Percentiles rank a stretch among this genome's conserved stretches.
Evolutionary conservation across 1,140 invertebrate genomes (phyloP).

Genomic region (Anthonomus grandis): DNA sequence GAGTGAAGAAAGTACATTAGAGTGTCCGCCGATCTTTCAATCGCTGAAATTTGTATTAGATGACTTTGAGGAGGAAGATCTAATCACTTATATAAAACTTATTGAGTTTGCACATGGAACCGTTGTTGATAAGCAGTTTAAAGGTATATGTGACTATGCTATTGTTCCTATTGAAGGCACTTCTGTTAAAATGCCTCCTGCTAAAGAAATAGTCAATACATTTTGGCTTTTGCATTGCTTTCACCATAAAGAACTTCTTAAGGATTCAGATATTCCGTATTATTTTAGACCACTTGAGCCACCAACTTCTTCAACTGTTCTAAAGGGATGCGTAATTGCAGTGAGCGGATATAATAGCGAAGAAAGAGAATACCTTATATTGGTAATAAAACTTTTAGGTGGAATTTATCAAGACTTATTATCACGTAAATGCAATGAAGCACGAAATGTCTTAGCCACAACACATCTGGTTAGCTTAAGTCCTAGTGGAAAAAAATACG

Average conservation of each 20-base stretch:
- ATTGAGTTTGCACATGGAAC: constrained; percentile 26
- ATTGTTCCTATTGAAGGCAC: constrained; percentile 50
- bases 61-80: constrained; percentile 50
- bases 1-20: background rate
- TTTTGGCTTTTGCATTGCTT: constrained; percentile 62
- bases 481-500: constrained; percentile 75
- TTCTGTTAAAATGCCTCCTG: constrained; percentile 27
- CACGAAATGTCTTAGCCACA: constrained; percentile 51
- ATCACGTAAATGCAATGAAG: constrained; percentile 44
- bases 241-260: constrained; percentile 46
- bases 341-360: constrained; percentile 70
- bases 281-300: constrained; percentile 61
- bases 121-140: constrained; percentile 10
- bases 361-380: constrained; percentile 68
- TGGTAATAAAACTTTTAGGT: constrained; percentile 66
- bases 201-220: constrained; percentile 55
- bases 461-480: constrained; percentile 77
- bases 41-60: constrained; percentile 50
- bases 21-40: constrained; percentile 38
- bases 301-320: constrained; percentile 52
- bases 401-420: constrained; percentile 69
- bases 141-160: constrained; percentile 58
- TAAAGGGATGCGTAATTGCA: constrained; percentile 69
- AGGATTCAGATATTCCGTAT: constrained; percentile 51
- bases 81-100: constrained; percentile 16